Conservation (phyloP, 2,797 vertebrate species). For the Chaunax sp. region DNA sequence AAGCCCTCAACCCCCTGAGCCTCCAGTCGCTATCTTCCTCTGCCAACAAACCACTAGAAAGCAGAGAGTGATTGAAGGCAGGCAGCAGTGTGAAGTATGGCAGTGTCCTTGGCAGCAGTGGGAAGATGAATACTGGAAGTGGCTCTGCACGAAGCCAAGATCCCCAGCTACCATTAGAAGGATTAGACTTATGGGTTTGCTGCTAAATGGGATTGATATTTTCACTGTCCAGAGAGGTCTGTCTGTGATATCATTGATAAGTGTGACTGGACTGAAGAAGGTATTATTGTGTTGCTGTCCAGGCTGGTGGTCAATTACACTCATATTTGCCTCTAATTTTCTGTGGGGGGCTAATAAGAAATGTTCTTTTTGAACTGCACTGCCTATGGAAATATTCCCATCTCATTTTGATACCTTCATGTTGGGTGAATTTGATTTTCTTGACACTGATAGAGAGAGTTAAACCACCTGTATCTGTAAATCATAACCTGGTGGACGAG, state of each 20-base stretch:
- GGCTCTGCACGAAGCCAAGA: constrained; percentile 40
- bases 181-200: constrained; percentile 37
- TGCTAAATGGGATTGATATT: constrained; percentile 57
- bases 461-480: background rate
- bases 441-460: background rate
- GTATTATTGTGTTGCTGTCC: constrained; percentile 31
- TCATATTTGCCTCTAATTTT: background rate
- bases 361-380: constrained; percentile 9
- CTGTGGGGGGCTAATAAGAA: constrained; percentile 20
- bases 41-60: constrained; percentile 22
- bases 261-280: constrained; percentile 40
- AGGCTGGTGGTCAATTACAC: constrained; percentile 29
- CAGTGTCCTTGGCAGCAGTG: constrained; percentile 55
- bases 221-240: constrained; percentile 8
- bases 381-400: background rate
- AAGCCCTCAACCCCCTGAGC: constrained; percentile 20
- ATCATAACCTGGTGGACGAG: background rate
- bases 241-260: background rate
- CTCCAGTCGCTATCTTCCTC: constrained; percentile 1
- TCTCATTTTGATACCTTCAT: background rate
- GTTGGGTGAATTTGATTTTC: background rate
- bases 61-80: constrained; percentile 48
- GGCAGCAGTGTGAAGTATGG: constrained; percentile 39
- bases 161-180: constrained; percentile 44
- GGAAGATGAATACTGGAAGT: constrained; percentile 56